Evolutionary conservation across 2,113 vertebrate genomes (phyloP), one percentile per base, ranked within the genome.

Genomic region (Ginglymostoma cirratum): DNA sequence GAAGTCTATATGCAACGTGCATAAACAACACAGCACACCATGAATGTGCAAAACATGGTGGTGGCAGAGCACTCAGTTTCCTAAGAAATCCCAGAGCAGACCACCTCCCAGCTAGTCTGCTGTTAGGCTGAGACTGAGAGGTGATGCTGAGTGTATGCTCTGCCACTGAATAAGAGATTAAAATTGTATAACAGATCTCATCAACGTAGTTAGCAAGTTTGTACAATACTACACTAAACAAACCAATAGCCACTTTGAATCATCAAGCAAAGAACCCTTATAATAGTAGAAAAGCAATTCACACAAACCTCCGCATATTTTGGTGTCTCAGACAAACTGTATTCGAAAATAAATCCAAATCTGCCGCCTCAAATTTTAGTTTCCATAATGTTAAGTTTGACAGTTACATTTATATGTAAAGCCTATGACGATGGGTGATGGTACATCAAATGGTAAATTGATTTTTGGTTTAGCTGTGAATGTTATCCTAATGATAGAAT

Each of bases 51-150:
- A 96, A 85, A 72, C 83, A 96, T 96, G 97, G 97, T 97, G 97
- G 65, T 7, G 97, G 97, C 97, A 98, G 96, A 97, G 96, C 97
- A 97, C 97, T 98, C 96, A 96, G 97, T 98, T 98, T 98, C 98
- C 97, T 97, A 98, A 97, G 98, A 98, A 97, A 97, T 96, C 97
- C 97, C 97, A 96, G 97, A 98, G 97, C 97, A 97, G 97, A 96
- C 97, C 97, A 97, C 98, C 97, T 97, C 96, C 97, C 97, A 97
- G 98, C 97, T 48, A 97, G 97, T 97, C 97, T 98, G 98, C 97
- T 98, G 98, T 96, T 97, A 97, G 96, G 97, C 97, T 94, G 97
- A 97, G 96, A 97, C 97, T 96, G 98, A 97, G 97, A 97, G 97
- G 97, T 97, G 97, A 97, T 97, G 97, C 96, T 98, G 98, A 98